Percentiles rank a stretch among this genome's conserved stretches.
phyloP scores from a whole-genome alignment of 2,888 invertebrate species.

The Nemotelus pantherinus region DNA sequence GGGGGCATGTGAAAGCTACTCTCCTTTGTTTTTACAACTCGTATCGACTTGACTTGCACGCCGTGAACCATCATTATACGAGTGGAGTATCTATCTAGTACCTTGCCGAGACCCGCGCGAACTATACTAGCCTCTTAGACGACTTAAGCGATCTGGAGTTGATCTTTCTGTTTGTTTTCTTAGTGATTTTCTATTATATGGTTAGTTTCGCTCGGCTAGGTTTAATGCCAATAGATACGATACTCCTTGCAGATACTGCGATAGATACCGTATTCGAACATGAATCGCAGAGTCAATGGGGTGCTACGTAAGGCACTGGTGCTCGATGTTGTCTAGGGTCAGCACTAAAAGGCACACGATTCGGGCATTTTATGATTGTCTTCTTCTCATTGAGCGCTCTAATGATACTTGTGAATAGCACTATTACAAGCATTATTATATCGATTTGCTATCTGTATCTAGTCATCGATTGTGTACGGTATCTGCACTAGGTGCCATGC shows the following conservation, averaged over 20 bases:
- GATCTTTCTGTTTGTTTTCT: conserved; percentile 36
- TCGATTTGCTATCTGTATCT: conserved; percentile 27
- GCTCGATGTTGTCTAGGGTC: conserved; percentile 37
- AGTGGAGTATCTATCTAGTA: no score
- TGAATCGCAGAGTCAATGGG: neutral
- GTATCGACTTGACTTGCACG: neutral
- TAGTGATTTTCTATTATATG: conserved; percentile 34
- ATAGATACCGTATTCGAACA: conserved; percentile 1
- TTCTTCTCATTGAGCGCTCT: conserved; percentile 41
- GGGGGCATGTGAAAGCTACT: conserved; percentile 39
- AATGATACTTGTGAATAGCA: conserved; percentile 41
- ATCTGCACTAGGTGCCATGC: conserved; percentile 8
- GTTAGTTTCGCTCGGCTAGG: conserved; percentile 7
- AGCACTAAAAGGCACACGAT: conserved; percentile 42
- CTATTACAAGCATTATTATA: conserved; percentile 39
- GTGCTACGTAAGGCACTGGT: neutral
- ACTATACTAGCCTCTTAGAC: conserved; percentile 29
- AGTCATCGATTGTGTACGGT: conserved; percentile 25
- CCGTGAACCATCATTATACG: no score
- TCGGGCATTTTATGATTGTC: conserved; percentile 39
- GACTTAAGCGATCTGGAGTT: conserved; percentile 30
- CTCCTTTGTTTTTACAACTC: conserved; percentile 35
- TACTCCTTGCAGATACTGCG: conserved; percentile 22
- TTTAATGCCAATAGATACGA: conserved; percentile 20
- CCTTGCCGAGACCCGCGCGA: neutral